phyloP scores from a whole-genome alignment of 1,140 invertebrate species.

The Brachionus manjavacas region DNA sequence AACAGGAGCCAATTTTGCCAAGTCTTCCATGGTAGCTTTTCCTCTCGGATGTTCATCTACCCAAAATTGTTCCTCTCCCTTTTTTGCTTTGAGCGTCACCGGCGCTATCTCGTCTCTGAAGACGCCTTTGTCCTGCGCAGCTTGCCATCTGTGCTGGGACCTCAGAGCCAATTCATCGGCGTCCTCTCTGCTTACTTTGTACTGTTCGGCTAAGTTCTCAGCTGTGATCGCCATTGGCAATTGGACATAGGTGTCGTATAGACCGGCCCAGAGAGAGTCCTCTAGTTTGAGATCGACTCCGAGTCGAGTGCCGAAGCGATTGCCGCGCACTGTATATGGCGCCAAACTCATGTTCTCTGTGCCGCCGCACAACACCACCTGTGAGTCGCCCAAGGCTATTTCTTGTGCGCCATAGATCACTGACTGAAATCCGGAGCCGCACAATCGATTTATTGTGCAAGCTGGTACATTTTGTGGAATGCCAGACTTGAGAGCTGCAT shows the following conservation, averaged over 20 bases:
- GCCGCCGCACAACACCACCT: constrained; percentile 83
- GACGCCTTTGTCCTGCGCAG: constrained; percentile 74
- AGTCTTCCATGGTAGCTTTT: constrained; percentile 73
- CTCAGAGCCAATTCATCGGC: constrained; percentile 79
- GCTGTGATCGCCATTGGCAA: constrained; percentile 93
- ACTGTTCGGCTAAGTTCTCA: constrained; percentile 89
- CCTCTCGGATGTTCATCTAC: constrained; percentile 90
- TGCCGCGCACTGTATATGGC: constrained; percentile 79
- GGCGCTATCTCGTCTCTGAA: constrained; percentile 87
- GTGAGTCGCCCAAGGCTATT: constrained; percentile 76
- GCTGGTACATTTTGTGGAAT: constrained; percentile 76
- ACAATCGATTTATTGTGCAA: constrained; percentile 72
- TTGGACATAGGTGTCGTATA: constrained; percentile 82
- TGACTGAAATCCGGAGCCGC: constrained; percentile 92
- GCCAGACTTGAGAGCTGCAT: constrained; percentile 74
- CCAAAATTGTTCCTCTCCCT: constrained; percentile 69
- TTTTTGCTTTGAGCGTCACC: constrained; percentile 75
- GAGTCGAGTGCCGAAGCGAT: constrained; percentile 83
- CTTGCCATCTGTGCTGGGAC: constrained; percentile 68
- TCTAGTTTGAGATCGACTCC: constrained; percentile 76
- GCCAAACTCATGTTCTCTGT: constrained; percentile 85
- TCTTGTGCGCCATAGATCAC: constrained; percentile 86
- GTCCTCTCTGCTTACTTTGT: constrained; percentile 75
- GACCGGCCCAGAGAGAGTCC: constrained; percentile 83
- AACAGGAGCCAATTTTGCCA: constrained; percentile 74